Evolutionary conservation across 53 echinoderm and acorn worm genomes (phyloP).

Genomic region (Apostichopus leukothele): DNA sequence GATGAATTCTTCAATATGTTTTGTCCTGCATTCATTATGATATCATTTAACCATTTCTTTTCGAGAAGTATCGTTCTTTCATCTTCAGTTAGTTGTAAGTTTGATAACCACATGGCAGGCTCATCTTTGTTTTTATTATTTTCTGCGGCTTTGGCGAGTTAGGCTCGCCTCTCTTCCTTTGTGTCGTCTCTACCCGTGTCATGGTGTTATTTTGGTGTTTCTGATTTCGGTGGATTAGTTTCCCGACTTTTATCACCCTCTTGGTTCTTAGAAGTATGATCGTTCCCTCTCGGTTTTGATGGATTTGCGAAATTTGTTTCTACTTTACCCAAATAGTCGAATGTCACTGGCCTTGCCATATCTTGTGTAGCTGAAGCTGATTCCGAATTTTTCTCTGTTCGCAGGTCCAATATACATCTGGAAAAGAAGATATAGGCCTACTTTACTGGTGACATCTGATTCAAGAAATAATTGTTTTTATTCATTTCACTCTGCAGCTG

Average conservation of each 20-base stretch:
- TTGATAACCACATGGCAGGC: neutral
- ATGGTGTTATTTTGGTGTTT: neutral
- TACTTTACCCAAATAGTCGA: neutral
- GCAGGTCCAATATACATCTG: neutral
- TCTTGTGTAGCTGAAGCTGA: neutral
- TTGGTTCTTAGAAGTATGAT: neutral
- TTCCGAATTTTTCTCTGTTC: neutral
- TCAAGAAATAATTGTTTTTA: conserved; percentile 3
- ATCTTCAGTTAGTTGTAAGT: neutral
- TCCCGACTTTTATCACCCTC: too few relatives aligned
- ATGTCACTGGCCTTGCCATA: neutral
- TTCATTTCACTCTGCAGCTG: conserved; percentile 14
- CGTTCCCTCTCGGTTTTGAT: too few relatives aligned
- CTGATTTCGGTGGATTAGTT: too few relatives aligned
- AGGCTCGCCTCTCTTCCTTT: neutral
- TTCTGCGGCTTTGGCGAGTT: too few relatives aligned
- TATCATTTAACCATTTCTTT: neutral
- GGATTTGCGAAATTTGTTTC: too few relatives aligned
- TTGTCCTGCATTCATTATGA: conserved; percentile 30
- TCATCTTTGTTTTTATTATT: neutral
- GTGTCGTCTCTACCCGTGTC: neutral
- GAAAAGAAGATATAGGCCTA: conserved; percentile 7
- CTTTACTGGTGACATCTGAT: conserved; percentile 13
- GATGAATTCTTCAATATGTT: neutral
- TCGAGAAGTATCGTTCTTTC: neutral